Conservation (phyloP, 2,888 invertebrate genomes). For the Protonemura montana region DNA sequence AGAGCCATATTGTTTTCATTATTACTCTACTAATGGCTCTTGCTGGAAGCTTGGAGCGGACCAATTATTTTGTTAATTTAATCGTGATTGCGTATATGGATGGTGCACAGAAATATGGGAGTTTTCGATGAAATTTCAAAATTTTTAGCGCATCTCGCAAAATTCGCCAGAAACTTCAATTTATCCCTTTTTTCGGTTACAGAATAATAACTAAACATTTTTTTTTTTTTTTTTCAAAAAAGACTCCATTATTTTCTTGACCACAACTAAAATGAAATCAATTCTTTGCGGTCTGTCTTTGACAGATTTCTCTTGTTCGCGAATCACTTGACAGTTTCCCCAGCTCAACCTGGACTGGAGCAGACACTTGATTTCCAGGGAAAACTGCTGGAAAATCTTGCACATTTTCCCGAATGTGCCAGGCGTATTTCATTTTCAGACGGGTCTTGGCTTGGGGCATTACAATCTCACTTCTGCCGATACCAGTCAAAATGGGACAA, state of each 20-base stretch:
- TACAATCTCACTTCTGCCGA: neutral
- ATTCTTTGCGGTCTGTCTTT: neutral
- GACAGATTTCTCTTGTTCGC: neutral
- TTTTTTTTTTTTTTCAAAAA: too few relatives aligned
- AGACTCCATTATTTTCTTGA: too few relatives aligned
- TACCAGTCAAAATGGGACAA: neutral
- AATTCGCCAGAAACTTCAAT: too few relatives aligned
- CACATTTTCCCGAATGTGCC: neutral
- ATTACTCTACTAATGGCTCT: too few relatives aligned
- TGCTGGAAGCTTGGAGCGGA: too few relatives aligned
- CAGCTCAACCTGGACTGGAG: neutral
- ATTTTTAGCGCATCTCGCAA: too few relatives aligned
- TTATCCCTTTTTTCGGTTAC: too few relatives aligned
- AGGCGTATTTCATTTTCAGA: conserved; percentile 2
- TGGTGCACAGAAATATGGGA: too few relatives aligned
- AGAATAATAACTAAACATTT: too few relatives aligned
- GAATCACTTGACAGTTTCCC: neutral
- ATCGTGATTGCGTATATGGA: too few relatives aligned
- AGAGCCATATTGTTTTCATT: neutral
- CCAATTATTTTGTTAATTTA: too few relatives aligned
- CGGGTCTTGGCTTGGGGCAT: neutral
- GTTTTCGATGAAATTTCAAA: too few relatives aligned
- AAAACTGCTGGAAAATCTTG: neutral
- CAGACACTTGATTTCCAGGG: neutral
- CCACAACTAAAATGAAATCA: neutral